Conservation (phyloP, 2,797 vertebrate genomes). For the Fistularia tabacaria region DNA sequence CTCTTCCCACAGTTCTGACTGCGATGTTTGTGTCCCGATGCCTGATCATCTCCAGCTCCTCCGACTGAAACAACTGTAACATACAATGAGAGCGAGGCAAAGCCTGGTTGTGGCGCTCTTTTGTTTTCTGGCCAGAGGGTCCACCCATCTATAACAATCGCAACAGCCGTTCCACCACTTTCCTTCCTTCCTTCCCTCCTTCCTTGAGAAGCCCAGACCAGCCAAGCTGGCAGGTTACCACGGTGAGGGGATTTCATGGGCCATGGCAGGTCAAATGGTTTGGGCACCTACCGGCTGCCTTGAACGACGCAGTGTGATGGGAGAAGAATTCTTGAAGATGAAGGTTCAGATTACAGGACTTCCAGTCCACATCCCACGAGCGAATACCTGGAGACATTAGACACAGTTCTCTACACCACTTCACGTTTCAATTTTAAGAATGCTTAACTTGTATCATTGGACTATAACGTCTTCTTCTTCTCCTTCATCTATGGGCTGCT, state of each 20-base stretch:
- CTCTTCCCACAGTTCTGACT: conserved; percentile 13
- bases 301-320: conserved; percentile 83
- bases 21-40: conserved; percentile 8
- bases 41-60: conserved; percentile 5
- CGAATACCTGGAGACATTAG: conserved; percentile 73
- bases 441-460: no score
- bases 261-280: not conserved
- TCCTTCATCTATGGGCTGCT: no score
- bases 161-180: conserved; percentile 31
- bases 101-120: conserved; percentile 20
- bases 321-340: conserved; percentile 87
- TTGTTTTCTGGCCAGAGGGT: conserved; percentile 46
- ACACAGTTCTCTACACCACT: not conserved
- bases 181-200: conserved; percentile 67
- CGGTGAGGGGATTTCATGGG: conserved; percentile 14
- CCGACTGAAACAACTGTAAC: conserved; percentile 2
- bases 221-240: conserved; percentile 31
- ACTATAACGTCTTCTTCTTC: no score
- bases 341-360: conserved; percentile 81
- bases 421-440: not conserved
- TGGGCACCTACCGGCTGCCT: conserved; percentile 68
- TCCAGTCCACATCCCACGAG: conserved; percentile 86
- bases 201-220: conserved; percentile 25
- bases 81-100: conserved; percentile 12
- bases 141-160: conserved; percentile 66